Evolutionary conservation across 2,797 vertebrate species (phyloP).

Genomic region (Ficedula albicollis): DNA sequence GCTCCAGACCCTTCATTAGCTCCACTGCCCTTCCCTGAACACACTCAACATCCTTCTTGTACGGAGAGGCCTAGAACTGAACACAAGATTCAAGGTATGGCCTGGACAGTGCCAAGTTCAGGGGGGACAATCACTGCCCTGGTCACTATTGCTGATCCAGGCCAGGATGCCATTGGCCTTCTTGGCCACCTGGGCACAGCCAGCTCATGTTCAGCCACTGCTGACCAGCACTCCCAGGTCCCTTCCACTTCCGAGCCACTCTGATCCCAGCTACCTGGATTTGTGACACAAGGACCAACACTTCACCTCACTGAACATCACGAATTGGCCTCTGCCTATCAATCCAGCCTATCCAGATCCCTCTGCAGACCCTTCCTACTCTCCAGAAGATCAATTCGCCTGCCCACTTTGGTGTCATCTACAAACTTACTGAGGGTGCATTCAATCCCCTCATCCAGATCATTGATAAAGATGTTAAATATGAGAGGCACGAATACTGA

Average conservation of each 20-base stretch:
- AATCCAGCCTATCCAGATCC: background rate
- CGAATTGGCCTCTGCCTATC: background rate
- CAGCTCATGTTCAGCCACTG: background rate
- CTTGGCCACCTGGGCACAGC: background rate
- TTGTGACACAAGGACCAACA: background rate
- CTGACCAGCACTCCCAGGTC: accelerated
- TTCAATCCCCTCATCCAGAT: too few species aligned
- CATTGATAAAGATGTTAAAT: background rate
- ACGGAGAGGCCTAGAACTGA: background rate
- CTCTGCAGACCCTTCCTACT: background rate
- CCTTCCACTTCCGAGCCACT: background rate
- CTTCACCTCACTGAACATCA: background rate
- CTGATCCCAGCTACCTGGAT: too few species aligned
- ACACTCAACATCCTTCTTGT: background rate
- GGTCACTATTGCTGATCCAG: background rate
- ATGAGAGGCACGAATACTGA: too few species aligned
- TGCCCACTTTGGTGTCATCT: too few species aligned
- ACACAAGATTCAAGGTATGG: too few species aligned
- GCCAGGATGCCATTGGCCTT: background rate
- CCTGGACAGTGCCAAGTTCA: background rate
- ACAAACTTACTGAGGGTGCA: background rate
- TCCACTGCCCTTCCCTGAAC: background rate
- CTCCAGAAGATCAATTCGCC: background rate
- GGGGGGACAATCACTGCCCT: background rate
- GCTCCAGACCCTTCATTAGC: background rate